A percentile compares a stretch with the other conserved stretches of the same genome.
Evolutionary conservation across 2,888 invertebrate genomes (phyloP).

Genomic region (Harpalus rufipes): DNA sequence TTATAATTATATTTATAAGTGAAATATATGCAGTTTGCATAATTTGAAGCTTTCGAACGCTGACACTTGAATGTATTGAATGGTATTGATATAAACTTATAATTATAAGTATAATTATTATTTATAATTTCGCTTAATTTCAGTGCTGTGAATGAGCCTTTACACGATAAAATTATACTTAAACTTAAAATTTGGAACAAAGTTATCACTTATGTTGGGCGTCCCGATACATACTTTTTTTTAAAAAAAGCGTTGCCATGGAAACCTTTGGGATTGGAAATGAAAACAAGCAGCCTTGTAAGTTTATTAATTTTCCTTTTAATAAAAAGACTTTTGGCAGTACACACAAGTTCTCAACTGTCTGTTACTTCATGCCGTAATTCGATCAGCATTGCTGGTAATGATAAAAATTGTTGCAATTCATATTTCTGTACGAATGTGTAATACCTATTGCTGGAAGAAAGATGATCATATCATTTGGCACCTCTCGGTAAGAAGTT

Average conservation of each 20-base stretch:
- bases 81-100: too few species aligned
- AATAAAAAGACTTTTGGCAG: conserved; percentile 66
- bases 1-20: too few species aligned
- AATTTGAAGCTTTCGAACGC: too few species aligned
- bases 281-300: not conserved
- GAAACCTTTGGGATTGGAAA: not conserved
- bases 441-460: conserved; percentile 41
- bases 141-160: too few species aligned
- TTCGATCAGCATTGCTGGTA: conserved; percentile 37
- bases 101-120: too few species aligned
- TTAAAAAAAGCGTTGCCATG: not conserved
- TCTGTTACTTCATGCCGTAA: conserved; percentile 41
- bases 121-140: too few species aligned
- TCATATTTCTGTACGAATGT: conserved; percentile 51
- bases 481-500: conserved; percentile 30
- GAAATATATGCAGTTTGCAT: too few species aligned
- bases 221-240: too few species aligned
- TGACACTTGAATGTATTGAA: too few species aligned
- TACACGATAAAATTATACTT: too few species aligned
- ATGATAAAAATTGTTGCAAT: conserved; percentile 53
- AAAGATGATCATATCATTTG: conserved; percentile 17
- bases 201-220: too few species aligned
- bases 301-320: conserved; percentile 62
- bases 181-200: too few species aligned
- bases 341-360: conserved; percentile 65